Evolutionary conservation across 2,113 vertebrate species (phyloP), one percentile per base, ranked within the genome.

Genomic region (Ptilorrhoa leucosticta): DNA sequence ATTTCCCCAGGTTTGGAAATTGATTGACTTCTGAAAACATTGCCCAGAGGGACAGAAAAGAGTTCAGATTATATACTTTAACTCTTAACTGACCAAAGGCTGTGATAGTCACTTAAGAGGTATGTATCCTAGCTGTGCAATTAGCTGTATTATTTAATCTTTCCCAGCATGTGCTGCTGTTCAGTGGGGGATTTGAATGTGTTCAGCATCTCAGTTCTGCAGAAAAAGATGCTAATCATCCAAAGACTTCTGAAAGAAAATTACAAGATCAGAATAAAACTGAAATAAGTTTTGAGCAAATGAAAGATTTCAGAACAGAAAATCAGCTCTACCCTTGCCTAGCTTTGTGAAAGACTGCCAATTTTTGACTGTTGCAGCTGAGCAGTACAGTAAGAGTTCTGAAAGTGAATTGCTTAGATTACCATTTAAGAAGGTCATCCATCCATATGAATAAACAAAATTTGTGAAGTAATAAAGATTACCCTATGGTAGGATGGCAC

Each of bases 181-280:
- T 91, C 92, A 90, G 79, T 93, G 68, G 90, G 95, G 87, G 87
- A 97, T 96, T 98, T 97, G 91, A 97, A 96, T 97, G 96, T 97
- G 87, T 96, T 97, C 97, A 97, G 95, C 94, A 97, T 94, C 90
- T 97, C 53, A 1, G 48, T 95, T 97, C 82, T 90, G 73, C 87
- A 87, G 81, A 96, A 96, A 85, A 96, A 95, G 77, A 95, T 95
- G 95, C 61, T 98, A 97, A 97, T 97, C 84, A 91, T 96, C 88
- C 89, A 83, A 96, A 98, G 97, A 96, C 90, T 96, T 97, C 92
- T 96, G 90, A 98, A 98, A 97, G 95, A 98, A 95, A 97, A 92
- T 97, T 96, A 96, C 93, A 91, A 97, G 96, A 95, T 96, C 96
- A 93, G 81, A 97, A 97, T 94, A 96, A 97, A 98, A 94, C 83